Evolutionary conservation across 2,888 invertebrate species (phyloP).

Genomic region (Euplagia quadripunctaria): DNA sequence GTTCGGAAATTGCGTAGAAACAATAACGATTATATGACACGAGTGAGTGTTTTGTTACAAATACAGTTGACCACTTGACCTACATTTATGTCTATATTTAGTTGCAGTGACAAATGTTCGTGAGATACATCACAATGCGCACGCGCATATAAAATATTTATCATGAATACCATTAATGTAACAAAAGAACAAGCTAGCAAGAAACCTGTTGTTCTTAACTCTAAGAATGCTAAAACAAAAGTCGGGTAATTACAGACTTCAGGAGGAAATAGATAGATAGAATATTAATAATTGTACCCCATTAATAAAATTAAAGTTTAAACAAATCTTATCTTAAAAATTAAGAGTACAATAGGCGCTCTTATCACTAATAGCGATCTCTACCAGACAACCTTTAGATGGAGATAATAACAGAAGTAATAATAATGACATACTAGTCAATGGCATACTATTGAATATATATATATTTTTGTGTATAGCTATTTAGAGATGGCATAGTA

Average conservation of each 20-base stretch:
- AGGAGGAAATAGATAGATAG: neutral
- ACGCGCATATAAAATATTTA: constrained; percentile 36
- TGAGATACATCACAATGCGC: constrained; percentile 44
- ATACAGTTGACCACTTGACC: constrained; percentile 28
- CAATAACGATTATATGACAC: constrained; percentile 8
- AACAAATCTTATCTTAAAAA: too few species aligned
- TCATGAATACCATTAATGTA: neutral
- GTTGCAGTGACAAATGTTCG: constrained; percentile 46
- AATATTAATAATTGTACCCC: too few species aligned
- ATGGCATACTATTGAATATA: too few species aligned
- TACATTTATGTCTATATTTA: constrained; percentile 49
- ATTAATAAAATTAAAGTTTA: too few species aligned
- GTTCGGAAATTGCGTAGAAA: neutral
- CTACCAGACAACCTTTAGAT: too few species aligned
- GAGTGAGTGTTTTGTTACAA: constrained; percentile 8
- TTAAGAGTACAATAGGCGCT: too few species aligned
- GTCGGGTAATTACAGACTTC: neutral
- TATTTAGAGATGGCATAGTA: too few species aligned
- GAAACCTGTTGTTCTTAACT: neutral
- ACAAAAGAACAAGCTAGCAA: neutral
- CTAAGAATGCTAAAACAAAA: neutral
- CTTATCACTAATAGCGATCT: too few species aligned
- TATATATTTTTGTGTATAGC: too few species aligned
- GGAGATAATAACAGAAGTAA: too few species aligned
- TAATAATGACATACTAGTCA: too few species aligned